Evolutionary conservation across 2,797 vertebrate genomes (phyloP).

Genomic region (Cirrhinus molitorella): DNA sequence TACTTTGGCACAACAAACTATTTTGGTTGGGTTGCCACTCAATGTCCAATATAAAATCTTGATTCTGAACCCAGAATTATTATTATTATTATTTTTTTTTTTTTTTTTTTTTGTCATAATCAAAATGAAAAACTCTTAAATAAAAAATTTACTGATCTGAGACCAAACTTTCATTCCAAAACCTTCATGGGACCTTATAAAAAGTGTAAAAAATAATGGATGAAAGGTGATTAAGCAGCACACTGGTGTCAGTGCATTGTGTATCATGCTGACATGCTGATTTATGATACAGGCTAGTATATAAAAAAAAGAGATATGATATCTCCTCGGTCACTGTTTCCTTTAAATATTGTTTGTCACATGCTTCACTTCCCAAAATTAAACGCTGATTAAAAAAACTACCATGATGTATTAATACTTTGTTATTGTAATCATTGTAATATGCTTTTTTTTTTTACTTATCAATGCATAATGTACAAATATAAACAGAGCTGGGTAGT

Average conservation of each 20-base stretch:
- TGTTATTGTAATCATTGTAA: too few relatives aligned
- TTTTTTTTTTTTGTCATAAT: not conserved
- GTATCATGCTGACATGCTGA: not conserved
- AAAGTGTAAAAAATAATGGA: not conserved
- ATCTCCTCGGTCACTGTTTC: not conserved
- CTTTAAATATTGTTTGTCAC: not conserved
- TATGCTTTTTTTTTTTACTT: too few relatives aligned
- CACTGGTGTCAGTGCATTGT: not conserved
- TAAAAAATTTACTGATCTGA: not conserved
- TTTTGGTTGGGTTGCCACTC: not conserved
- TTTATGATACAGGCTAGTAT: not conserved
- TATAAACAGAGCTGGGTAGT: too few relatives aligned
- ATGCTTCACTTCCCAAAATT: not conserved
- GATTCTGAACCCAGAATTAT: not conserved
- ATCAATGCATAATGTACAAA: too few relatives aligned
- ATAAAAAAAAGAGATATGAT: not conserved
- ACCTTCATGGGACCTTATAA: not conserved
- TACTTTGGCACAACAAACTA: too few relatives aligned
- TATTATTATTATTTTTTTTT: too few relatives aligned
- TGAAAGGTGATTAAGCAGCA: not conserved
- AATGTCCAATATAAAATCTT: not conserved
- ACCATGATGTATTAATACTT: not conserved
- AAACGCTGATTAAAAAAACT: not conserved
- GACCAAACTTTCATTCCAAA: not conserved
- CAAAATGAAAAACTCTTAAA: not conserved